Conservation (phyloP, 2,113 vertebrate species). For the Malurus alboscapulatus region DNA sequence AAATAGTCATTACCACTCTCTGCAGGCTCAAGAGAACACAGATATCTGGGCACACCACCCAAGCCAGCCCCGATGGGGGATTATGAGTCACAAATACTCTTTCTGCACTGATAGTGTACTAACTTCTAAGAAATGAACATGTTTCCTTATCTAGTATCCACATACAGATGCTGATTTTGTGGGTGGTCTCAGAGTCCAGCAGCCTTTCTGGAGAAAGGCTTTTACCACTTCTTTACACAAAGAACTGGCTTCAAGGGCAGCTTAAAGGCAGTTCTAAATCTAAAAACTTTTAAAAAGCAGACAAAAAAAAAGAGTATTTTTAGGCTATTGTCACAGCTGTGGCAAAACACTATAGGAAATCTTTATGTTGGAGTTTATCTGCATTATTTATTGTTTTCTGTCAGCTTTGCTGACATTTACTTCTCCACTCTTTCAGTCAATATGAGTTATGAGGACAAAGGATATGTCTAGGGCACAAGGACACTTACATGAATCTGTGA, state of each 20-base stretch:
- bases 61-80: background rate
- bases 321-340: background rate
- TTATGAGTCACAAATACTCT: background rate
- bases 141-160: background rate
- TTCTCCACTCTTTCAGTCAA: background rate
- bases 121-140: background rate
- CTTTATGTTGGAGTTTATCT: slow-evolving; percentile 13
- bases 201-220: background rate
- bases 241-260: background rate
- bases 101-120: background rate
- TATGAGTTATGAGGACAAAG: background rate
- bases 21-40: background rate
- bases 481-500: background rate
- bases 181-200: background rate
- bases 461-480: background rate
- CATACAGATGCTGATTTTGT: background rate
- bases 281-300: background rate
- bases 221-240: background rate
- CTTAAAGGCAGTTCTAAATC: background rate
- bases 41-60: background rate
- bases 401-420: background rate
- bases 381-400: background rate
- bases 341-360: background rate
- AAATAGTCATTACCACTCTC: background rate
- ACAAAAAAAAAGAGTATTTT: background rate